phyloP scores from a whole-genome alignment of 2,888 invertebrate genomes.

The Osmoderma eremita region DNA sequence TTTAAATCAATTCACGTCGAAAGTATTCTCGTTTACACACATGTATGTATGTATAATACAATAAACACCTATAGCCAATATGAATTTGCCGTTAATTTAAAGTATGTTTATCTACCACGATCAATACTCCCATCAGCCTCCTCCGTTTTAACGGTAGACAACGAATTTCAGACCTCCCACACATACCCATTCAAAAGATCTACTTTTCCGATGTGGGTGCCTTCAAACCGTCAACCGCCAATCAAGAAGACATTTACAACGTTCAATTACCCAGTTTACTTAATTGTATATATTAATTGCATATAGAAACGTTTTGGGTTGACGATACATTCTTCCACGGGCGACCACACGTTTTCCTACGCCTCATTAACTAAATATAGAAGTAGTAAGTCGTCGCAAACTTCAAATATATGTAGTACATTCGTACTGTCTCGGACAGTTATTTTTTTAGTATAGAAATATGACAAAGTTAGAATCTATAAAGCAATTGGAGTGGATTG shows the following conservation, averaged over 20 bases:
- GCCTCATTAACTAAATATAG: constrained; percentile 31
- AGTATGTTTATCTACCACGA: background rate
- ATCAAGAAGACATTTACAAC: constrained; percentile 32
- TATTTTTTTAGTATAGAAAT: no score
- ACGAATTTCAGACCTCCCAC: constrained; percentile 6
- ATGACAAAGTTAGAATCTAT: no score
- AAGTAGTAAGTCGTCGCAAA: no score
- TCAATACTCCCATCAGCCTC: constrained; percentile 17
- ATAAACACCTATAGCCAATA: no score
- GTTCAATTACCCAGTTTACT: constrained; percentile 29
- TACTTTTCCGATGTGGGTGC: background rate
- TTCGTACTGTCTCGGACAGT: no score
- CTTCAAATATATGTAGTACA: no score
- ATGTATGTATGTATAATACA: no score
- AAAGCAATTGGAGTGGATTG: no score
- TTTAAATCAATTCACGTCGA: no score
- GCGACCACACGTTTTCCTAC: constrained; percentile 14
- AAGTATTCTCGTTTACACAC: no score
- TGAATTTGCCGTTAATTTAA: no score
- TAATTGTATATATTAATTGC: no score
- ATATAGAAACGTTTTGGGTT: constrained; percentile 3
- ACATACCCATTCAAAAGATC: background rate
- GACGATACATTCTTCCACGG: constrained; percentile 14
- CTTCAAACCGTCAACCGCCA: constrained; percentile 17
- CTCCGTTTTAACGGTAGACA: constrained; percentile 2